A percentile compares a stretch with the other conserved stretches of the same genome.
Evolutionary conservation across 2,797 vertebrate species (phyloP).

Genomic region (Coregonus suidteri): DNA sequence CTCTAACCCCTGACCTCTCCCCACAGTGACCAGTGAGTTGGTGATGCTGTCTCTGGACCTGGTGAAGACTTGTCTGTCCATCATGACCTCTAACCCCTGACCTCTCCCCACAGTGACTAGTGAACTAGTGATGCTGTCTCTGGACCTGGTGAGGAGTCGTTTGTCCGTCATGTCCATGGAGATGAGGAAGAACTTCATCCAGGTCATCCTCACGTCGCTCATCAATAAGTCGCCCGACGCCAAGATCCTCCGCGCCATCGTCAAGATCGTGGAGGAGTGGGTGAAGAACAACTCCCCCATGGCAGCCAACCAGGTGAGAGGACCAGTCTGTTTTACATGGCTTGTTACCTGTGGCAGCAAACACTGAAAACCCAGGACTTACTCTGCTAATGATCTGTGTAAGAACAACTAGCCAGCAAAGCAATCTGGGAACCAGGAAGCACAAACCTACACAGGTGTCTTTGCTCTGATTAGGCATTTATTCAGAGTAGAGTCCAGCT

Average conservation of each 20-base stretch:
- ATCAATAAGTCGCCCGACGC: conserved; percentile 95
- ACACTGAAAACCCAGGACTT: neutral
- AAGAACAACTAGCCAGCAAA: neutral
- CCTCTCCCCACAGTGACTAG: conserved; percentile 63
- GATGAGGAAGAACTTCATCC: conserved; percentile 98
- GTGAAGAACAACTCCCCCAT: conserved; percentile 95
- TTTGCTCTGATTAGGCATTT: neutral
- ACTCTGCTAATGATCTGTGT: neutral
- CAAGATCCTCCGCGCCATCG: conserved; percentile 94
- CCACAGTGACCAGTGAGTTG: conserved; percentile 61
- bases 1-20: neutral
- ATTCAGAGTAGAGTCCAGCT: neutral
- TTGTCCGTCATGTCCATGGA: conserved; percentile 98
- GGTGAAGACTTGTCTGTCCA: too few species aligned
- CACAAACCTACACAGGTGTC: neutral
- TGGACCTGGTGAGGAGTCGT: conserved; percentile 95
- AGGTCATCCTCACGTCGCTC: conserved; percentile 94
- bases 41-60: conserved; percentile 93
- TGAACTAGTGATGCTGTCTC: conserved; percentile 82
- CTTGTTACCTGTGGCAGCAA: too few species aligned
- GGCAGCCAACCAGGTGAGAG: conserved; percentile 93
- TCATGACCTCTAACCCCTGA: too few species aligned
- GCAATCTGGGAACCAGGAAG: neutral
- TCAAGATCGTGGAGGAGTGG: conserved; percentile 98
- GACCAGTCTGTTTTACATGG: neutral